Evolutionary conservation across 2,797 vertebrate genomes (phyloP), one percentile per base, ranked within the genome.

Genomic region (Crypturellus tataupa): DNA sequence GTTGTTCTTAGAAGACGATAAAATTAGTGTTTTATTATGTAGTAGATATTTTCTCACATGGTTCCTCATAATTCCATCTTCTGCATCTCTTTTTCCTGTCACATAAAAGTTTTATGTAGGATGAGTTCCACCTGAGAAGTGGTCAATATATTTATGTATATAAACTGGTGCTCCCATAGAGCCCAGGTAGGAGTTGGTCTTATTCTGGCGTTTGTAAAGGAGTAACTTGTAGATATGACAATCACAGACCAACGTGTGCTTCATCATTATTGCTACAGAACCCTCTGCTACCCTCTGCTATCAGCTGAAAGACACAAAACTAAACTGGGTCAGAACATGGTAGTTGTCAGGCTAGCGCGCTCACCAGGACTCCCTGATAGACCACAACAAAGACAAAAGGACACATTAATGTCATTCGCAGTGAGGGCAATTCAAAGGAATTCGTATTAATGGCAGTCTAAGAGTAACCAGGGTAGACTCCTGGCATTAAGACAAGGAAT

Each of bases 1-100:
- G 80, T 93, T 95, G 80, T 94, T 91, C 75, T 79, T 92, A 93
- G 83, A 94, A 94, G 82, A 49, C 49, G 82, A 73, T 18, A 82
- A 95, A 93, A 91, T 69, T 83, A 87, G 56, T 92, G 89, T 95
- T 93, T 94, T 63, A 87, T 42, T 85, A 51, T 72, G 20, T 86
- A 94, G 94, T 55, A 72, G 92, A 85, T 80, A 51, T 67, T 73
- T 73, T 29, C 24, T 78, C 33, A 18, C 20, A 51, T 6, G 5
- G 3, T 71, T 75, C 44, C 58, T 78, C 64, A 44, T 4, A 60
- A 75, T 78, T 71, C 19, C 10, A 56, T 77, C 87, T 80, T 59
- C 31, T 46, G 23, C 2, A 55, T 56, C 33, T 5, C 1, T 16
- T 33, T 33, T 58, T 29, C 23, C 49, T 44, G 44, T 65, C 70